phyloP scores from a whole-genome alignment of 2,888 invertebrate genomes.

The Cephus nigrinus region DNA sequence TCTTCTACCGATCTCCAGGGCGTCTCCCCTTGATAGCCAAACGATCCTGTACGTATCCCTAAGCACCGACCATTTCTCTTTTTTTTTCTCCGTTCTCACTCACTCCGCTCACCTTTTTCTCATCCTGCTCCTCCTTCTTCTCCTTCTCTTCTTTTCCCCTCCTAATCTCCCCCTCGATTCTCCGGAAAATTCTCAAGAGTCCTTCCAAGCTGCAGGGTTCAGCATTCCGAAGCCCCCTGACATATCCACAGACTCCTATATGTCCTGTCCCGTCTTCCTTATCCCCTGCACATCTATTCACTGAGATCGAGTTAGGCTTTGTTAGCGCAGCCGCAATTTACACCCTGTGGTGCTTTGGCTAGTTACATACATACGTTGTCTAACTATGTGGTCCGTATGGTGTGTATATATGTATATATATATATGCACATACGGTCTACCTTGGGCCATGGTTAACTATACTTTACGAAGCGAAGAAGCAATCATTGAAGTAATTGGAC shows the following conservation, averaged over 20 bases:
- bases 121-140: constrained; percentile 13
- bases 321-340: constrained; percentile 51
- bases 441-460: not conserved
- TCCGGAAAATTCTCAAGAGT: constrained; percentile 1
- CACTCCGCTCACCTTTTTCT: constrained; percentile 12
- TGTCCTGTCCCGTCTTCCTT: not conserved
- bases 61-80: constrained; percentile 43
- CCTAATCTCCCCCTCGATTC: not conserved
- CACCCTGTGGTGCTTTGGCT: constrained; percentile 43
- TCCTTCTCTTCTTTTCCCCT: constrained; percentile 12
- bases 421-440: not conserved
- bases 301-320: constrained; percentile 23
- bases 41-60: constrained; percentile 29
- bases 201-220: not conserved
- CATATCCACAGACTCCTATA: not conserved
- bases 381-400: not conserved
- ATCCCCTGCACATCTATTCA: constrained; percentile 3
- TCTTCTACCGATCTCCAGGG: constrained; percentile 51
- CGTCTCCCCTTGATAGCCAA: constrained; percentile 40
- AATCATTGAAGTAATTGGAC: constrained; percentile 3
- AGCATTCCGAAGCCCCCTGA: constrained; percentile 1
- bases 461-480: constrained; percentile 2
- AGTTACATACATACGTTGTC: constrained; percentile 29
- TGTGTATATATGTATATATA: not conserved
- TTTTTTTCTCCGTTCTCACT: constrained; percentile 1